Evolutionary conservation across 2,888 invertebrate species (phyloP), one percentile per base, ranked within the genome.

Genomic region (Bombyx huttoni): DNA sequence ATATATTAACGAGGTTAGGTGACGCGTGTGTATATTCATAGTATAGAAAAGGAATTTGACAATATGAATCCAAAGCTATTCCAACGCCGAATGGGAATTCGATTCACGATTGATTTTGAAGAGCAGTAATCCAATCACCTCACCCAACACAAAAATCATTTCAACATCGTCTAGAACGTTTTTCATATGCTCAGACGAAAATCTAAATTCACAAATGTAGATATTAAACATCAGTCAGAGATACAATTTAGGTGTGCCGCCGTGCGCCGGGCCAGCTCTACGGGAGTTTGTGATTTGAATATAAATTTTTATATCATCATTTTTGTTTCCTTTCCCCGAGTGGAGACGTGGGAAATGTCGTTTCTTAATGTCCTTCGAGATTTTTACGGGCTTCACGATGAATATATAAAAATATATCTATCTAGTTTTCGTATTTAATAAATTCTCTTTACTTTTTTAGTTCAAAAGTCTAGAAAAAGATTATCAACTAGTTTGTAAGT

Each of bases 251-350:
- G 81, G 79, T 74, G 73, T 79, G 77, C 78, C 80, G 81, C 81
- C 77, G 73, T 73, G 72, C 73, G 74, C 69, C 78, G 71, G 73
- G 73, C 71, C 69, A 71, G 66, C 72, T 74, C 70, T 68, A 73
- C 72, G 66, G 64, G 69, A 65, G 63, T 40, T 74, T 86, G 85
- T 86, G 86, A 81, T 86, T 85, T 86, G 87, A 87, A 88, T 87
- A 87, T 83, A 85, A 87, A 87, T 85, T 78, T 79, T 80, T 75
- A 74, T 78, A 70, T 75, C 77, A 76, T 78, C 85, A 82, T 84
- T 85, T 81, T 70, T 77, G 85, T 79, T 85, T 87, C 85, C 84
- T 86, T 81, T 83, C 80, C 75, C 78, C 71, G 69, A 65, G 65
- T 69, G 64, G 70, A 73, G 70, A 81, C 85, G 87, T 87, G 87